These are phyloP conservation scores for Drosophila limbata DNA, from an alignment of 2,888 invertebrate genomes.

Conservation along the genomic window DNA sequence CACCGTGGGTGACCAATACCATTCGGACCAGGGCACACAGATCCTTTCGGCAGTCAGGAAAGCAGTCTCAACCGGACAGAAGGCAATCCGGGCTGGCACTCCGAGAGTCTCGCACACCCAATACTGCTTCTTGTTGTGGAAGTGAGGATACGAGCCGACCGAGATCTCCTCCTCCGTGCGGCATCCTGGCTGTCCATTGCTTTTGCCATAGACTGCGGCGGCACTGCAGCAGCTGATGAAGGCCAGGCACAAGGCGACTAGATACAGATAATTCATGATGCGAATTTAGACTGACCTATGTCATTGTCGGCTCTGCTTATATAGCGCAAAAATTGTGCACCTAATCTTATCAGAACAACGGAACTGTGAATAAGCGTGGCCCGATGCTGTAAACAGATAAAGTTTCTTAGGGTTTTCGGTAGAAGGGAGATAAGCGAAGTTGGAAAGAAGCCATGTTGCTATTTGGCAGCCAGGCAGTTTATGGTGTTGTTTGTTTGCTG, in stretches of 20 bases:
- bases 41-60: slow-evolving; percentile 59
- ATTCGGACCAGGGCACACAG: slow-evolving; percentile 69
- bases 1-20: slow-evolving; percentile 70
- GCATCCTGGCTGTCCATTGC: slow-evolving; percentile 70
- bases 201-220: slow-evolving; percentile 31
- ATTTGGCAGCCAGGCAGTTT: slow-evolving; percentile 53
- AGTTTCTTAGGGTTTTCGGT: not conserved
- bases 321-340: slow-evolving; percentile 31
- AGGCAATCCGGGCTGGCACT: slow-evolving; percentile 52
- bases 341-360: slow-evolving; percentile 60
- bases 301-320: slow-evolving; percentile 37
- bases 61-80: slow-evolving; percentile 45
- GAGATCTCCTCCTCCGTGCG: slow-evolving; percentile 63
- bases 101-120: slow-evolving; percentile 64
- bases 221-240: slow-evolving; percentile 25
- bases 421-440: not conserved
- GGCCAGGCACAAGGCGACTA: slow-evolving; percentile 43
- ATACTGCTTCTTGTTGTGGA: slow-evolving; percentile 55
- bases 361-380: slow-evolving; percentile 39
- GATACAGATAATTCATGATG: slow-evolving; percentile 54
- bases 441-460: slow-evolving; percentile 24
- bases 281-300: slow-evolving; percentile 54
- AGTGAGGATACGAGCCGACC: slow-evolving; percentile 56
- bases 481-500: slow-evolving; percentile 70
- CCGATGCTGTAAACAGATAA: slow-evolving; percentile 44